A percentile compares a stretch with the other conserved stretches of the same genome.
Conservation (phyloP, 2,797 vertebrate species). For the Notolabrus celidotus region DNA sequence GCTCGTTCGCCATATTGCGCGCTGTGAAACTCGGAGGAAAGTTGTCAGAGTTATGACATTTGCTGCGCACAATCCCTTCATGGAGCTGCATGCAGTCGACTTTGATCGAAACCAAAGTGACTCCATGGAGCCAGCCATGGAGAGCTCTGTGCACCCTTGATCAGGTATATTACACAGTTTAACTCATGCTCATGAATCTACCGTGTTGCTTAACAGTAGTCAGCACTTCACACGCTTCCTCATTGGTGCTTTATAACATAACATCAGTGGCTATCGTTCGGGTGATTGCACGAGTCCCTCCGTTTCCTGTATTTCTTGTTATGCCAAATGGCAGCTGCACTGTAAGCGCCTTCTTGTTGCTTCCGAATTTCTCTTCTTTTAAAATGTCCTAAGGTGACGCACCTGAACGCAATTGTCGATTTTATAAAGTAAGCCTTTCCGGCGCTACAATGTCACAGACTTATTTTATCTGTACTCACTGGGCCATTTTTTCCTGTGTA, state of each 20-base stretch:
- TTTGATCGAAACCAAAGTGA: conserved; percentile 79
- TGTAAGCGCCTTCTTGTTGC: conserved; percentile 60
- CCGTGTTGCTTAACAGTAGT: conserved; percentile 16
- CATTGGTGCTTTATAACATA: conserved; percentile 57
- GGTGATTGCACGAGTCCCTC: conserved; percentile 75
- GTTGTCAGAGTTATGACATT: conserved; percentile 81
- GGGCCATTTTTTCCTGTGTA: conserved; percentile 53
- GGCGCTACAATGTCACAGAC: neutral
- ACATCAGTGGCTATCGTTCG: conserved; percentile 66
- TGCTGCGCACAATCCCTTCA: conserved; percentile 76
- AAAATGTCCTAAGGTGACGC: conserved; percentile 22
- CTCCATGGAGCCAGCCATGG: conserved; percentile 72
- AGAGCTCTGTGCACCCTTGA: conserved; percentile 60
- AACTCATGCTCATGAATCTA: conserved; percentile 28
- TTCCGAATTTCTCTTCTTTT: conserved; percentile 28
- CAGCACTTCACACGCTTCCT: conserved; percentile 56
- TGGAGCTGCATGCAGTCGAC: conserved; percentile 80
- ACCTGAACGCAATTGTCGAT: conserved; percentile 23
- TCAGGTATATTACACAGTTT: conserved; percentile 57
- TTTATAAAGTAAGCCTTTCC: neutral
- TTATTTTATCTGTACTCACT: conserved; percentile 31
- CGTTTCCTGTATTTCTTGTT: conserved; percentile 89
- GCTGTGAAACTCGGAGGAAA: conserved; percentile 75
- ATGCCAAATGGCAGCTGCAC: conserved; percentile 79
- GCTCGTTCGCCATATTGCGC: conserved; percentile 73